Base-by-base conservation (phyloP, 2,888 invertebrate genomes). In the Athalia cordata region DNA sequence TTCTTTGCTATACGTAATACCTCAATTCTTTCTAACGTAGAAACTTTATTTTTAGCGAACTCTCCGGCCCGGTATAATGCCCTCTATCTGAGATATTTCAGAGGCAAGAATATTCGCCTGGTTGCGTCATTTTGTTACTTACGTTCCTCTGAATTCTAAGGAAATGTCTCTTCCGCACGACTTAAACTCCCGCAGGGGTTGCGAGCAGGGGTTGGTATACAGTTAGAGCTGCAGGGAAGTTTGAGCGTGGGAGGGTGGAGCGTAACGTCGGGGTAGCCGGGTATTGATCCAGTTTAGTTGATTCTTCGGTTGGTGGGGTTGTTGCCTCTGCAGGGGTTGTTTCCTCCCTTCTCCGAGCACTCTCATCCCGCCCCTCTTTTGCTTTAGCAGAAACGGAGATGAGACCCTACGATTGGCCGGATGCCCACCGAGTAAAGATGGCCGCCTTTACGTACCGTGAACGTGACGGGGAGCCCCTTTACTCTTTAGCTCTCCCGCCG, bases 361-460 rank as follows among this genome's bases (percentile, higher is more conserved):
- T n/a, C 64, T 49, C 76, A 13, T 15, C 67, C 50, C 47, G 13
- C 61, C 72, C 72, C 72, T 72, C 52, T 59, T 59, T 59, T 47
- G 61, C 72, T 57, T 75, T 50, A 43, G 75, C 72, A 47, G 61
- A 29, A 29, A 29, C 62, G 62, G 75, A 75, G 75, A 75, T 50
- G 15, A 11, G 52, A 55, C 59, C 77, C 29, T 29, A 29, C 75
- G 84, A 89, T 90, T 89, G 89, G 90, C 78, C 79, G 77, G 49
- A 15, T 49, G 15, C n/a, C 4, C 74, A 76, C 6, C 80, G 67
- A 72, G 81, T 65, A 83, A 90, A 89, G 85, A 90, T 90, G 89
- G 90, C 89, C 85, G 89, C 81, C 82, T n/a, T 50, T 78, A 77
- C 86, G 86, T 86, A 86, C 85, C 87, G 87, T 86, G 89, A 89